Evolutionary conservation across 2,797 vertebrate genomes (phyloP).

Genomic region (Odontamblyopus rebecca): DNA sequence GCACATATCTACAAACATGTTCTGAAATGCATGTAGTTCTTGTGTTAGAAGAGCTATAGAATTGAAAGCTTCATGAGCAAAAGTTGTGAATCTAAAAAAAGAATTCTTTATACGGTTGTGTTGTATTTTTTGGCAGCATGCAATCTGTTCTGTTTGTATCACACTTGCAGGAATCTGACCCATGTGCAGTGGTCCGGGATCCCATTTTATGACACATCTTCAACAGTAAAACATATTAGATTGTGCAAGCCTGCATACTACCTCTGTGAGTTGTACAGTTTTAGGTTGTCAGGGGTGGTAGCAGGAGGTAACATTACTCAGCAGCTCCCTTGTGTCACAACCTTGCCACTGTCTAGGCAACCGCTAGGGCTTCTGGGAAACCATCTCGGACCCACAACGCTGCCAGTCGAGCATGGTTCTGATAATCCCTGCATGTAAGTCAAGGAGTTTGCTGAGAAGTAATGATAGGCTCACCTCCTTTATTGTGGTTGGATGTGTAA

Average conservation of each 20-base stretch:
- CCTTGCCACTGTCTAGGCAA: slow-evolving; percentile 38
- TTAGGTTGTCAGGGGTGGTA: slow-evolving; percentile 53
- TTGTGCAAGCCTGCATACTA: slow-evolving; percentile 59
- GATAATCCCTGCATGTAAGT: slow-evolving; percentile 25
- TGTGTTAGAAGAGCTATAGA: too few species aligned
- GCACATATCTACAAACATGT: neutral
- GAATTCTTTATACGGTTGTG: neutral
- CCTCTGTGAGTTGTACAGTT: slow-evolving; percentile 49
- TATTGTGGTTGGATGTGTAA: slow-evolving; percentile 52
- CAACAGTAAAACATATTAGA: slow-evolving; percentile 22
- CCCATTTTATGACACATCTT: slow-evolving; percentile 42
- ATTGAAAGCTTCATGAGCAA: too few species aligned
- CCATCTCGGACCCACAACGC: slow-evolving; percentile 23
- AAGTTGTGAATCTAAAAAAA: neutral
- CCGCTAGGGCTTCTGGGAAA: slow-evolving; percentile 73
- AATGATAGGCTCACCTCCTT: slow-evolving; percentile 44
- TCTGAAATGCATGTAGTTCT: too few species aligned
- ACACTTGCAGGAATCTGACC: neutral
- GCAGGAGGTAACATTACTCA: slow-evolving; percentile 73
- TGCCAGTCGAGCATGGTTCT: slow-evolving; percentile 38
- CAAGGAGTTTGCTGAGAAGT: slow-evolving; percentile 36
- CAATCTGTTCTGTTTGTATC: neutral
- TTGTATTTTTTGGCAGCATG: neutral
- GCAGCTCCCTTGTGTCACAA: slow-evolving; percentile 65
- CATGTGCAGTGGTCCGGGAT: slow-evolving; percentile 12